A percentile compares a stretch with the other conserved stretches of the same genome.
These are phyloP conservation scores for Meta bourneti DNA, from an alignment of 2,888 invertebrate species.

Conservation along the genomic window DNA sequence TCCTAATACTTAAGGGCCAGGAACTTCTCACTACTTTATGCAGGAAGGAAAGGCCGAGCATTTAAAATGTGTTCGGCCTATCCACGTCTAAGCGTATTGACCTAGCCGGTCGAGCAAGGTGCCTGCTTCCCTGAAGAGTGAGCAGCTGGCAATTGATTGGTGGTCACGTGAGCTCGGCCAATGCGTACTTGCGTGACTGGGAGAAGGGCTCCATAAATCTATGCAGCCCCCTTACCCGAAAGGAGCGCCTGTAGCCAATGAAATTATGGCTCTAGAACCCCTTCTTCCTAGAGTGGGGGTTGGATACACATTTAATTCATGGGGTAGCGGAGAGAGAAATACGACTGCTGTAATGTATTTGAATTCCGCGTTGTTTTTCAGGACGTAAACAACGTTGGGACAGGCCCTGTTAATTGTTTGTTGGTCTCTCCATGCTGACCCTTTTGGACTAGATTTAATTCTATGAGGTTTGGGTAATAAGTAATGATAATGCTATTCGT, in stretches of 20 bases:
- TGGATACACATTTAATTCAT: conserved; percentile 23
- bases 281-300: conserved; percentile 42
- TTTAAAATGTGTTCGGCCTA: conserved; percentile 29
- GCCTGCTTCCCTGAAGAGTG: conserved; percentile 31
- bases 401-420: not conserved
- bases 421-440: not conserved
- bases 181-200: conserved; percentile 72
- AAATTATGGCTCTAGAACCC: conserved; percentile 66
- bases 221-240: conserved; percentile 59
- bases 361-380: not conserved
- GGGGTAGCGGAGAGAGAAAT: not conserved
- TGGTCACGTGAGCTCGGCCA: conserved; percentile 73
- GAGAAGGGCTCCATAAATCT: conserved; percentile 75
- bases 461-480: not conserved
- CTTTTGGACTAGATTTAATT: not conserved
- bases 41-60: not conserved
- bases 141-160: conserved; percentile 76
- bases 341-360: not conserved
- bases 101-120: conserved; percentile 23
- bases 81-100: conserved; percentile 54
- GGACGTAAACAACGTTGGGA: not conserved
- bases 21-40: conserved; percentile 4
- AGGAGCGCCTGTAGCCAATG: conserved; percentile 74
- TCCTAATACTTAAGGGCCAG: not conserved
- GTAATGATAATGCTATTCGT: not conserved